phyloP scores from a whole-genome alignment of 2,797 vertebrate genomes.

The Tiaroga cobitis region DNA sequence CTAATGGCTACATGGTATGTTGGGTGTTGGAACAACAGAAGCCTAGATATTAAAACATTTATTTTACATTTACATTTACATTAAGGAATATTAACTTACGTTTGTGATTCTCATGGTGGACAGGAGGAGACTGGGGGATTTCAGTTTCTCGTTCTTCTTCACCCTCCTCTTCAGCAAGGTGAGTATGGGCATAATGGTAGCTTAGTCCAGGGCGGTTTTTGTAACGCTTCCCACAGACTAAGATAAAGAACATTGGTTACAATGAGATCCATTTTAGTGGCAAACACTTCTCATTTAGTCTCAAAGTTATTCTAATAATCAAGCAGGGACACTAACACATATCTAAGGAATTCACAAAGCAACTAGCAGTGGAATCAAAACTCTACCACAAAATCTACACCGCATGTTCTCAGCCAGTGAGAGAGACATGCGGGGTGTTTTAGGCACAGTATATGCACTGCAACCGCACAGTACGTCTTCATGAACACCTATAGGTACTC shows the following conservation, averaged over 20 bases:
- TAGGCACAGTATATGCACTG: slow-evolving; percentile 21
- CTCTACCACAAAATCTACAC: slow-evolving; percentile 22
- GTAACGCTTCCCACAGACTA: slow-evolving; percentile 97
- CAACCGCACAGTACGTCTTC: slow-evolving; percentile 22
- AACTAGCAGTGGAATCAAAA: slow-evolving; percentile 21
- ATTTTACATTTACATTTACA: background rate
- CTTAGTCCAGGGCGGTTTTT: slow-evolving; percentile 98
- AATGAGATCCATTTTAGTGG: background rate
- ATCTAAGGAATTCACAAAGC: slow-evolving; percentile 30
- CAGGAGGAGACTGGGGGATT: slow-evolving; percentile 82
- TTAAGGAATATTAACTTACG: slow-evolving; percentile 78
- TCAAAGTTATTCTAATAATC: background rate
- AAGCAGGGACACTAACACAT: slow-evolving; percentile 23
- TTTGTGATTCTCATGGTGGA: slow-evolving; percentile 90
- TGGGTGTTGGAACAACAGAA: background rate
- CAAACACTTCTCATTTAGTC: background rate
- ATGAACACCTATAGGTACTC: background rate
- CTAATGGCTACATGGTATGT: background rate
- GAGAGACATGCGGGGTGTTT: slow-evolving; percentile 27
- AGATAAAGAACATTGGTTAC: slow-evolving; percentile 24
- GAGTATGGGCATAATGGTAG: slow-evolving; percentile 97
- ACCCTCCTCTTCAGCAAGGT: slow-evolving; percentile 95
- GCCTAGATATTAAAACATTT: background rate
- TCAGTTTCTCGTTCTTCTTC: slow-evolving; percentile 90
- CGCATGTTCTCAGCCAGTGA: slow-evolving; percentile 11